phyloP scores from a whole-genome alignment of 2,888 invertebrate genomes.

The Drosophila bunnanda region DNA sequence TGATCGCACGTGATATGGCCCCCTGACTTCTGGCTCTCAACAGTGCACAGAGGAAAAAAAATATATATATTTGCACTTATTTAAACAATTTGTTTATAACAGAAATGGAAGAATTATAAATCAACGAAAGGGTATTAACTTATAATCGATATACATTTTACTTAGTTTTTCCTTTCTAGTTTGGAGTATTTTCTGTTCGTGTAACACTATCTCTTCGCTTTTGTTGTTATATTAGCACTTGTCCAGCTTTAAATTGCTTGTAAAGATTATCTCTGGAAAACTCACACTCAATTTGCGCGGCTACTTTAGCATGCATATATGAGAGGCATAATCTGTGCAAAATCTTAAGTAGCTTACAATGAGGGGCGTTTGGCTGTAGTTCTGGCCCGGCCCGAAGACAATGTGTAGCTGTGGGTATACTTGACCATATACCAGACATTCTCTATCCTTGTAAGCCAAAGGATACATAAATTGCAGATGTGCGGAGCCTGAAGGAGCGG shows the following conservation, averaged over 20 bases:
- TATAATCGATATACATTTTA: no score
- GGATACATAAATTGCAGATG: constrained; percentile 76
- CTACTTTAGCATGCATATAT: constrained; percentile 72
- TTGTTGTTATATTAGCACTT: constrained; percentile 74
- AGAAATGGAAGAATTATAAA: background rate
- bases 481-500: constrained; percentile 33
- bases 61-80: background rate
- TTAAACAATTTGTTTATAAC: background rate
- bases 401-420: constrained; percentile 23
- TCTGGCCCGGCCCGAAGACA: constrained; percentile 37
- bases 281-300: constrained; percentile 79
- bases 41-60: constrained; percentile 3
- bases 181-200: background rate
- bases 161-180: no score
- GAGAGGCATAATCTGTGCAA: constrained; percentile 67
- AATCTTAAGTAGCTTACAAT: constrained; percentile 79
- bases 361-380: constrained; percentile 44
- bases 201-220: constrained; percentile 14
- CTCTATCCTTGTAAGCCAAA: constrained; percentile 75
- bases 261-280: constrained; percentile 77
- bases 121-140: no score
- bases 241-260: constrained; percentile 77
- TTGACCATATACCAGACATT: constrained; percentile 62
- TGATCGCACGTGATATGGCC: constrained; percentile 75
- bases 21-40: constrained; percentile 12